These are phyloP conservation scores for Troglohyphantes excavatus DNA, from an alignment of 2,888 invertebrate genomes.

Conservation along the genomic window DNA sequence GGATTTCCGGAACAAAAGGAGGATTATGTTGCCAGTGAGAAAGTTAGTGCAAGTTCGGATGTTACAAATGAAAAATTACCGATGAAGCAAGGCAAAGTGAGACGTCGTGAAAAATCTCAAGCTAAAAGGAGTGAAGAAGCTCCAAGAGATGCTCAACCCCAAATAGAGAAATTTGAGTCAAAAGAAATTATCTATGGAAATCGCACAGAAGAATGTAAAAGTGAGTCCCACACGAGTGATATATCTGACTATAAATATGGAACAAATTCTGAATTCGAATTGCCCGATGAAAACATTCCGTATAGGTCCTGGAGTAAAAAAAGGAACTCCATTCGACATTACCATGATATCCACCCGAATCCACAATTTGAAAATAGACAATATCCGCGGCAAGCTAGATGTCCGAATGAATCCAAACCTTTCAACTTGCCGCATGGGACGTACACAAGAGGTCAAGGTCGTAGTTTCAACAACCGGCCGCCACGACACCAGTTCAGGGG, in stretches of 20 bases:
- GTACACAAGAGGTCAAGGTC: not conserved
- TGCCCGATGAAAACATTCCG: not conserved
- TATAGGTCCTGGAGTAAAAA: not conserved
- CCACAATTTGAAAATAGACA: not conserved
- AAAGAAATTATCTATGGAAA: not conserved
- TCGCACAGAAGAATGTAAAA: not conserved
- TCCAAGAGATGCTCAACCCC: not conserved
- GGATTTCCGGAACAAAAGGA: not conserved
- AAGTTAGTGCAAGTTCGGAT: not conserved
- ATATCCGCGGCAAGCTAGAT: not conserved
- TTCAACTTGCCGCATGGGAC: not conserved
- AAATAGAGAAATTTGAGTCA: not conserved
- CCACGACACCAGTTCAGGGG: not conserved
- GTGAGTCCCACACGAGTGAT: not conserved
- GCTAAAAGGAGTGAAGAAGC: not conserved
- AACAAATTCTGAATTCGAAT: not conserved
- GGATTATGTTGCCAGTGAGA: not conserved
- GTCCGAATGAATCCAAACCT: not conserved
- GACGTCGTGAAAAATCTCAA: not conserved
- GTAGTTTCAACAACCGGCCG: not conserved
- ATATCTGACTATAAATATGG: not conserved
- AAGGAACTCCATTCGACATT: not conserved
- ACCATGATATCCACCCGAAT: not conserved
- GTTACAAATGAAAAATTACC: not conserved
- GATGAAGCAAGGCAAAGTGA: not conserved